A percentile compares a stretch with the other conserved stretches of the same genome.
Evolutionary conservation across 1,140 invertebrate genomes (phyloP).

Genomic region (Zaprionus africanus): DNA sequence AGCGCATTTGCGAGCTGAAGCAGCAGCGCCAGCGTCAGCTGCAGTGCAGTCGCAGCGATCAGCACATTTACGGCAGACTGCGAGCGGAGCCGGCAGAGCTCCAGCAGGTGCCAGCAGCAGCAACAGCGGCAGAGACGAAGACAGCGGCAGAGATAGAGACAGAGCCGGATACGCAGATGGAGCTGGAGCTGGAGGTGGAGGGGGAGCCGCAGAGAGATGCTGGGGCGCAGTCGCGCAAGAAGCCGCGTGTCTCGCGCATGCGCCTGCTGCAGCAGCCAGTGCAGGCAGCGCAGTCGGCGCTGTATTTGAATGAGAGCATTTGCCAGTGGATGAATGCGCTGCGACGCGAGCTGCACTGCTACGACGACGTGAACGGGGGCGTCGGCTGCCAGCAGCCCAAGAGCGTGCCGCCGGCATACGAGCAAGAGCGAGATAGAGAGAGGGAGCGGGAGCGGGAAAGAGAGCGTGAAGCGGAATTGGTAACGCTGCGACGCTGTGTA

Average conservation of each 20-base stretch:
- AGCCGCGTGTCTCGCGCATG: conserved; percentile 58
- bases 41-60: conserved; percentile 72
- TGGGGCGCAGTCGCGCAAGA: conserved; percentile 29
- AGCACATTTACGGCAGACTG: conserved; percentile 75
- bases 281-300: conserved; percentile 15
- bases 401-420: conserved; percentile 66
- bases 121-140: not conserved
- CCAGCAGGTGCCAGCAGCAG: not conserved
- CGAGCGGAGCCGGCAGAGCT: conserved; percentile 20
- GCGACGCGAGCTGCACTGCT: conserved; percentile 64
- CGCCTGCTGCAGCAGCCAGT: conserved; percentile 41
- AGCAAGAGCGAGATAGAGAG: conserved; percentile 47
- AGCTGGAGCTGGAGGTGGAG: not conserved
- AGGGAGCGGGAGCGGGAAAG: conserved; percentile 2
- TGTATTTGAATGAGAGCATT: conserved; percentile 76
- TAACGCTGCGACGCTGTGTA: conserved; percentile 36
- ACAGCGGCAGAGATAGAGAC: not conserved
- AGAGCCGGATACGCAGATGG: not conserved
- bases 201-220: too few species aligned
- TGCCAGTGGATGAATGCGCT: conserved; percentile 76
- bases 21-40: conserved; percentile 30
- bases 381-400: conserved; percentile 72
- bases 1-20: conserved; percentile 75
- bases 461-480: conserved; percentile 30
- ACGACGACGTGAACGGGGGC: conserved; percentile 48